Base-by-base conservation (phyloP, 2,113 vertebrate genomes). In the Aegithalos caudatus region DNA sequence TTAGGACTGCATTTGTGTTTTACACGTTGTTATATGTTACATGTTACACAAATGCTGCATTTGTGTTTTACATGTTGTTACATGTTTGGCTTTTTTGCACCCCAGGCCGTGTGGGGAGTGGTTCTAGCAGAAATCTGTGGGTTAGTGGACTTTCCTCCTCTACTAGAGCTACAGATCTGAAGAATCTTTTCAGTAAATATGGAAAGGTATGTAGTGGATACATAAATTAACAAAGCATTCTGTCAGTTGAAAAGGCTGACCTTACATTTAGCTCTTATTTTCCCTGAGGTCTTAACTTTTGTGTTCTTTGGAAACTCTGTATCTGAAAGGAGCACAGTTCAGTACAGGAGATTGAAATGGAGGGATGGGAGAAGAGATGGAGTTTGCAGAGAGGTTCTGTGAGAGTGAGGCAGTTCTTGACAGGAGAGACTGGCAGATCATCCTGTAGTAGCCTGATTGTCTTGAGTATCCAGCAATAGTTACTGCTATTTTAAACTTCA, bases 121-220 rank as follows among this genome's bases (percentile, higher is more conserved):
- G 95, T 66, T 98, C 97, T 81, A 98, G 99, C 58, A 98, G 97
- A 82, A 99, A 99, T 88, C 97, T 99, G 72, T 99, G 99, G 99
- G 99, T 99, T 91, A 99, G 99, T 53, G 99, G 99, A 7, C 98
- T 99, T 31, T 98, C 99, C 2, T 99, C 99, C 31, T 99, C 98
- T 51, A 99, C 99, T 24, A 98, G 99, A 97, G 99, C 99, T 5
- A 99, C 99, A 5, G 99, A 99, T 97, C 97, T 99, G 96, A 99
- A 99, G 97, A 99, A 98, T 14, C 98, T 99, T 19, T 99, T 99
- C 97, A 99, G 99, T 98, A 99, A 99, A 92, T 98, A 99, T 28
- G 99, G 99, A 65, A 99, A 99, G 99, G 99, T 99, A 81, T 0
- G 96, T 73, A 21, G 35, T 1, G 3, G 25, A 13, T 42, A 4